Conservation (phyloP, 2,113 vertebrate species). For the Cavia aperea region DNA sequence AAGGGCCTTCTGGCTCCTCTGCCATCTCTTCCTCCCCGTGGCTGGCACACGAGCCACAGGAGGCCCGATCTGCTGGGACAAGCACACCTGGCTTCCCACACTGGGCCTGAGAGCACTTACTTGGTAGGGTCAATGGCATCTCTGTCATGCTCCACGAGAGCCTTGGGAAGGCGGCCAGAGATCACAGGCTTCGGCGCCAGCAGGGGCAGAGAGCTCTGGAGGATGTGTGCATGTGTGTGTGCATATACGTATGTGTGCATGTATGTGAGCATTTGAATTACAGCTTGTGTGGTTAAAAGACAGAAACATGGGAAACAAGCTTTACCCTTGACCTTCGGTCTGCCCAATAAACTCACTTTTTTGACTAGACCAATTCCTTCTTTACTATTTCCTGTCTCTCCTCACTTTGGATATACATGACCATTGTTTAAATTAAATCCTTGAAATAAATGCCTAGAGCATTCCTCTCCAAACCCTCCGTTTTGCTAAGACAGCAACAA, state of each 20-base stretch:
- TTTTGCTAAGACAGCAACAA: background rate
- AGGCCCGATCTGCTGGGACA: background rate
- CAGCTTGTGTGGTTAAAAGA: background rate
- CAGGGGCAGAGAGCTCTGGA: background rate
- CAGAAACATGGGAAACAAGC: background rate
- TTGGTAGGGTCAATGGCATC: background rate
- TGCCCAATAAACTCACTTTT: background rate
- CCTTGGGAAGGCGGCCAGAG: background rate
- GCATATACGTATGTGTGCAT: rapidly evolving
- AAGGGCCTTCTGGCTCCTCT: rapidly evolving
- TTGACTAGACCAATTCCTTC: background rate
- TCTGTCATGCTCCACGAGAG: background rate
- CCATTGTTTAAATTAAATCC: background rate
- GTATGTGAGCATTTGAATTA: background rate
- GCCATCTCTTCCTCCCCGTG: background rate
- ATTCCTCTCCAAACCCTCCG: background rate
- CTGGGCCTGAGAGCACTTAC: background rate
- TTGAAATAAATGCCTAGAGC: background rate
- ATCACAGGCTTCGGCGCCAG: background rate
- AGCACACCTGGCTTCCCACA: background rate
- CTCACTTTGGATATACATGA: background rate
- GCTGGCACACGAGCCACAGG: background rate
- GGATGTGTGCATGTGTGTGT: background rate
- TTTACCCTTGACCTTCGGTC: background rate
- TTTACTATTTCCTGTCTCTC: background rate